Evolutionary conservation across 1,140 invertebrate genomes (phyloP), one percentile per base, ranked within the genome.

Genomic region (Harpegnathos saltator): DNA sequence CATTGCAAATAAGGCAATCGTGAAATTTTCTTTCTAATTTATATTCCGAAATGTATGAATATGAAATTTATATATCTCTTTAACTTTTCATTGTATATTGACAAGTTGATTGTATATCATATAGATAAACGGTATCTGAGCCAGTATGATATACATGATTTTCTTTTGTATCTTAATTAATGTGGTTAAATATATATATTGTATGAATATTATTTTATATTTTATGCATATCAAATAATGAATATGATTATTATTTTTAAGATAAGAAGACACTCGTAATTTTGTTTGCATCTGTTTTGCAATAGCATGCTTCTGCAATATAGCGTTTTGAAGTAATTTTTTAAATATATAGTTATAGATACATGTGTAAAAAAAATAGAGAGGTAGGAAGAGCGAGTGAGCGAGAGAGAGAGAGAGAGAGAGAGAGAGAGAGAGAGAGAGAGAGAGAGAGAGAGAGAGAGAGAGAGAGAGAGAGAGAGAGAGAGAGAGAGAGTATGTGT

Each of bases 241-340:
- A 29, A 85, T 81, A 82, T 80, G 83, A 74, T 77, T 73, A 68
- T 66, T 86, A 82, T 71, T 59, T 71, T 73, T 33, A 26, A 65
- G 19, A 71, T 44, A 15, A 56, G 22, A 52, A 80, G 59, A 52
- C 62, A 68, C 62, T 56, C 50, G 72, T 72, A 14, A 58, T 77
- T 86, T 63, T 86, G 72, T 87, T 82, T 74, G 69, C 44, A 74
- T 62, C 58, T 85, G 73, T 80, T 90, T 91, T 90, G 87, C 90
- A 89, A 90, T 85, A 86, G 89, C 90, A 92, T 91, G 91, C 84
- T 68, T 89, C 58, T 89, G 86, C 89, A 90, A 84, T 44, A 44
- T 86, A 68, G 50, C 44, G 78, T 77, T 68, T 59, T 29, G 22
- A 56, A 63, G 48, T n/a, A 38, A n/a, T 77, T 89, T 59, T 81